Percentiles rank a stretch among this genome's conserved stretches.
phyloP scores from a whole-genome alignment of 2,797 vertebrate species.

The Aphelocoma californica region DNA sequence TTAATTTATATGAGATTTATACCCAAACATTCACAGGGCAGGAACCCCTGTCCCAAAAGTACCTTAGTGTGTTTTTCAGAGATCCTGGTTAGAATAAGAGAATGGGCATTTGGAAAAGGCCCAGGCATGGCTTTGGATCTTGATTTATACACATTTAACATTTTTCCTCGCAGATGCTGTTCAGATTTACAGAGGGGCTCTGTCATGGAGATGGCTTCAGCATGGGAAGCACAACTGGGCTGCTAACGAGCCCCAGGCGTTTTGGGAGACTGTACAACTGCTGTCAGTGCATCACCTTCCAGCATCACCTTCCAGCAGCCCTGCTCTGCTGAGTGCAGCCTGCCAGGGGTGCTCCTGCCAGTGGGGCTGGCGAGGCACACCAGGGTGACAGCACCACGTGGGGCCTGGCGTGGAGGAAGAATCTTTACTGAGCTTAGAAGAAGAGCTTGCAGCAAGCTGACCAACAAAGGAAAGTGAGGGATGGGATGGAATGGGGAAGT shows the following conservation, averaged over 20 bases:
- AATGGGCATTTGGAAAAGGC: not conserved
- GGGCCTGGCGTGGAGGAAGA: not conserved
- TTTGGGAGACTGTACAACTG: not conserved
- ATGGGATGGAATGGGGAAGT: not conserved
- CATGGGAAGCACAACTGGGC: not conserved
- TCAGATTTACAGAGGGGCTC: not conserved
- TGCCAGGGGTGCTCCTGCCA: not conserved
- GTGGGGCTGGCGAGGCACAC: not conserved
- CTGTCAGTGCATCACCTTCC: not conserved
- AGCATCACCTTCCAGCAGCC: not conserved
- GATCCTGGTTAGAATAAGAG: not conserved
- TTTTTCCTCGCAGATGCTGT: not conserved
- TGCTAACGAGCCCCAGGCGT: not conserved
- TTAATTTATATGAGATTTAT: not conserved
- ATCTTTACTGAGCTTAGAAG: not conserved
- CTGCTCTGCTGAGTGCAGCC: not conserved
- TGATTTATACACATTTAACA: not conserved
- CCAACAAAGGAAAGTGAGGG: not conserved
- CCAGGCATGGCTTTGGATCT: not conserved
- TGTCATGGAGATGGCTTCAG: not conserved
- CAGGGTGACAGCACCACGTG: accelerated
- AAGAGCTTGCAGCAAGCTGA: not conserved
- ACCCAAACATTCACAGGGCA: not conserved
- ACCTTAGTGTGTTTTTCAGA: not conserved
- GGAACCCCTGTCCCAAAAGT: not conserved